Evolutionary conservation across 2,113 vertebrate genomes (phyloP).

Genomic region (Mus spicilegus): DNA sequence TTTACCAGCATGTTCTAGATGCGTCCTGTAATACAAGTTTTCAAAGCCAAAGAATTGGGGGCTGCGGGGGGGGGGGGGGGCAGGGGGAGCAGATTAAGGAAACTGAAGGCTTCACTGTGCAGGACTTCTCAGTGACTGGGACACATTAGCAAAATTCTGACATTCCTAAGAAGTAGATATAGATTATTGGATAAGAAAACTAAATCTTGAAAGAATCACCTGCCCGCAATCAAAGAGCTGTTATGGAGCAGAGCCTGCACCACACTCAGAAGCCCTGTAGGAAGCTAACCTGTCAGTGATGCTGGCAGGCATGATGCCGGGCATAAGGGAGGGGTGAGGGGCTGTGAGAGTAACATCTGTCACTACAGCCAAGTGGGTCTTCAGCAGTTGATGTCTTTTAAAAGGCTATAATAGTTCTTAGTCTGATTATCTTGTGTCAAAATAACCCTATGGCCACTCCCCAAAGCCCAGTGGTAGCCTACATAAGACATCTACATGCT

Average conservation of each 20-base stretch:
- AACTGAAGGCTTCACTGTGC: neutral
- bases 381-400: neutral
- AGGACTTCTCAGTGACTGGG: neutral
- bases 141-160: neutral
- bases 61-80: too few relatives aligned
- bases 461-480: neutral
- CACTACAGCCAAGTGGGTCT: neutral
- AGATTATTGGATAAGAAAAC: slow-evolving; percentile 30
- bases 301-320: neutral
- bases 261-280: neutral
- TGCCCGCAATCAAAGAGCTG: neutral
- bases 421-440: slow-evolving; percentile 2
- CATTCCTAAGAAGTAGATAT: slow-evolving; percentile 3
- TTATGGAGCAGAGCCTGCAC: slow-evolving; percentile 11
- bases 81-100: neutral
- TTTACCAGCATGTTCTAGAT: neutral
- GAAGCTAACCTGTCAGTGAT: neutral
- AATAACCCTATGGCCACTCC: neutral
- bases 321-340: too few relatives aligned
- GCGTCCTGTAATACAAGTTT: neutral
- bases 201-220: neutral
- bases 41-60: neutral
- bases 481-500: neutral
- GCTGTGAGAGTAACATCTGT: neutral
- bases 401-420: neutral